These are phyloP conservation scores for Alviniconcha strummeri DNA, from an alignment of 2,888 invertebrate genomes.

Conservation along the genomic window DNA sequence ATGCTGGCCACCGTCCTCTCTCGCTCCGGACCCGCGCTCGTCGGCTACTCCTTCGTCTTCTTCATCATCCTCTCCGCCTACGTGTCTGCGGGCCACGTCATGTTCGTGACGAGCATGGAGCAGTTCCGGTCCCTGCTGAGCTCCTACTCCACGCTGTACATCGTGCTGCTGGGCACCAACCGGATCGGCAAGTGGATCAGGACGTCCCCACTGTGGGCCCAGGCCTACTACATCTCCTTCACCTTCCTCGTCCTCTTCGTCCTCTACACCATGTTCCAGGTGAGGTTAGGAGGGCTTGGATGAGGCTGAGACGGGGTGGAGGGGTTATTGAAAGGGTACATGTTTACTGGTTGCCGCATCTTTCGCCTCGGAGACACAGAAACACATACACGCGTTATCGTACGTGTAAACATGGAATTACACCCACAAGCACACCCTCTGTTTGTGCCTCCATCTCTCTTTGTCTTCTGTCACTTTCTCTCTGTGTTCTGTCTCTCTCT, in stretches of 20 bases:
- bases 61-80: constrained; percentile 68
- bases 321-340: too few species aligned
- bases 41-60: constrained; percentile 73
- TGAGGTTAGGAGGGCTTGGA: not conserved
- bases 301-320: too few species aligned
- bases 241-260: constrained; percentile 56
- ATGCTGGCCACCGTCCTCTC: constrained; percentile 73
- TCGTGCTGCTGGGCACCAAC: constrained; percentile 58
- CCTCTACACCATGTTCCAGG: constrained; percentile 55
- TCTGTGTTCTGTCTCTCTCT: too few species aligned
- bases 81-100: constrained; percentile 65
- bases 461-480: too few species aligned
- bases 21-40: constrained; percentile 69
- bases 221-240: constrained; percentile 55
- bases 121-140: constrained; percentile 67
- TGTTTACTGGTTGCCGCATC: too few species aligned
- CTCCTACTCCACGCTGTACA: constrained; percentile 71
- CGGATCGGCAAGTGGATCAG: constrained; percentile 48
- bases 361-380: too few species aligned
- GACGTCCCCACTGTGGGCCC: constrained; percentile 49
- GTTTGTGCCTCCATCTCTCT: too few species aligned
- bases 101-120: constrained; percentile 63
- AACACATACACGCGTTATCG: too few species aligned
- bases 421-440: too few species aligned
- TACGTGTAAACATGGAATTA: too few species aligned